phyloP scores from a whole-genome alignment of 2,113 vertebrate species.

The Psettodes erumei region DNA sequence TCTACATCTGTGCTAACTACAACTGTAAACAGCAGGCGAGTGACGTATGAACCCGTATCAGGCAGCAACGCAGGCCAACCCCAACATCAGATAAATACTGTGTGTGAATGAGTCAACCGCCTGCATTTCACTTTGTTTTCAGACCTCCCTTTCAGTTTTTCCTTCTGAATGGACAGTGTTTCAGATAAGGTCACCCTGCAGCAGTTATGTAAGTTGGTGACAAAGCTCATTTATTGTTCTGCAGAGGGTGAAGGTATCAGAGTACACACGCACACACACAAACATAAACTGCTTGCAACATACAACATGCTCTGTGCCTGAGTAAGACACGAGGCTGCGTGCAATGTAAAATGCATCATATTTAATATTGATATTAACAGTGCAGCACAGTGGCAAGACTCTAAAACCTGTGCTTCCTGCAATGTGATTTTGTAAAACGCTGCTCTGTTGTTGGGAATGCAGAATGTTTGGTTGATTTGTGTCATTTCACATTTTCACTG shows the following conservation, averaged over 20 bases:
- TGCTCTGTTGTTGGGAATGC: too few relatives aligned
- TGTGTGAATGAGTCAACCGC: constrained; percentile 22
- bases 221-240: constrained; percentile 73
- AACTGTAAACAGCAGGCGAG: neutral
- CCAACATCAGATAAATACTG: constrained; percentile 30
- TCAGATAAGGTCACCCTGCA: constrained; percentile 57
- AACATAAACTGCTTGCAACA: constrained; percentile 20
- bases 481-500: neutral
- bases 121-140: constrained; percentile 46
- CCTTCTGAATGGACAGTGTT: constrained; percentile 48
- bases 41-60: constrained; percentile 10
- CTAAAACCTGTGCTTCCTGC: neutral
- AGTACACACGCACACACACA: constrained; percentile 9
- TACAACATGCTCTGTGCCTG: neutral
- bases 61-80: neutral
- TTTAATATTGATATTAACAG: neutral
- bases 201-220: constrained; percentile 69
- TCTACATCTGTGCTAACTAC: neutral
- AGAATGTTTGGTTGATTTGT: too few relatives aligned
- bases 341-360: neutral
- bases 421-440: neutral
- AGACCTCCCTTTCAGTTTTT: constrained; percentile 33
- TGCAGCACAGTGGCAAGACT: neutral
- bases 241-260: constrained; percentile 53
- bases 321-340: neutral